Base-by-base conservation (phyloP, 1,140 invertebrate species). In the Araneus ventricosus region DNA sequence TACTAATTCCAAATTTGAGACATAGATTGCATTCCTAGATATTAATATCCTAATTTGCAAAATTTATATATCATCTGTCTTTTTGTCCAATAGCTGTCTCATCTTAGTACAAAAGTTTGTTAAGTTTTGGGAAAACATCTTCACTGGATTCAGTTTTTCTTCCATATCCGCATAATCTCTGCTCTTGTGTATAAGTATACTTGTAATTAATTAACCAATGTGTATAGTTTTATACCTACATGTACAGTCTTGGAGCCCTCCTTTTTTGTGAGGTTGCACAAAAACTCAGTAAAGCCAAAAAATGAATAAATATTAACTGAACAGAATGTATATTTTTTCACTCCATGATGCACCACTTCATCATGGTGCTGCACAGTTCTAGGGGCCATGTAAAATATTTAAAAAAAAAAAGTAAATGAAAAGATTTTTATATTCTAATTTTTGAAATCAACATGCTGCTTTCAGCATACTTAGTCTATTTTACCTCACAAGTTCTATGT, bases 161-260 rank as follows among this genome's bases (percentile, higher is more conserved):
- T 85, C 52, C n/a, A 41, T 57, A 85, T 61, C 52, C 24, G 30
- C 41, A 41, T 79, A 7, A 52, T 52, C 84, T 57, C 84, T 86
- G 84, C 84, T 86, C 84, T 57, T 86, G 45, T 86, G 52, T 86
- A 86, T 86, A 86, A 86, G 52, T 86, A 30, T 86, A 86, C 84
- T 30, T 86, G 52, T 57, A 57, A 86, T 86, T 92, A 86, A 59
- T 37, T 37, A 86, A 34, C 20, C 39, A 52, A 14, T 52, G 45
- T 92, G 61, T 92, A 86, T 92, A 92, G 84, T 82, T 88, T 57
- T 82, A 63, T 91, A 91, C 34, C 89, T 91, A 30, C 14, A 85
- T 92, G 90, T 92, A 92, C 80, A 92, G 90, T 86, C 57, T 61
- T 80, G 6, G 17, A 27, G 14, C n/a, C 30, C 88, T 61, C 34